Percentiles rank a stretch among this genome's conserved stretches.
Conservation (phyloP, 1,140 invertebrate genomes). For the Drosophila neocordata region DNA sequence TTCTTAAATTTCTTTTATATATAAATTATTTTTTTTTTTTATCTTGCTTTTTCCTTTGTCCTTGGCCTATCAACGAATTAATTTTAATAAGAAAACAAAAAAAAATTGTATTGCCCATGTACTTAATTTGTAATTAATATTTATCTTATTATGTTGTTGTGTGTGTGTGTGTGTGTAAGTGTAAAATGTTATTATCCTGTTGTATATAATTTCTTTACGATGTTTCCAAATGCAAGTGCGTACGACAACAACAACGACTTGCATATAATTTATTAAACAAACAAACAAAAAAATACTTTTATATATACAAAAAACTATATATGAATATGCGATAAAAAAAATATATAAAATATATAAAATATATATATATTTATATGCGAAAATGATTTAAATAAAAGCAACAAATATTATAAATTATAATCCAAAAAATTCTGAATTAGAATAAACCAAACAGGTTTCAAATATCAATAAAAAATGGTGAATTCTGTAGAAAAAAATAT, state of each 20-base stretch:
- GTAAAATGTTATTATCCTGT: slow-evolving; percentile 44
- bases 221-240: slow-evolving; percentile 55
- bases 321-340: slow-evolving; percentile 17
- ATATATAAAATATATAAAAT: slow-evolving; percentile 13
- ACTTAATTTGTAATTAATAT: slow-evolving; percentile 54
- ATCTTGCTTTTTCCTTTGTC: background rate
- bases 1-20: background rate
- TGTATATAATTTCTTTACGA: slow-evolving; percentile 65
- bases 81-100: slow-evolving; percentile 37
- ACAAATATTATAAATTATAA: background rate
- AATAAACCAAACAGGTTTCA: too few relatives aligned
- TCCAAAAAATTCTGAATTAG: too few relatives aligned
- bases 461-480: too few relatives aligned
- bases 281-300: slow-evolving; percentile 16
- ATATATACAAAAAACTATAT: slow-evolving; percentile 32
- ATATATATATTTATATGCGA: slow-evolving; percentile 52
- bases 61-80: slow-evolving; percentile 64
- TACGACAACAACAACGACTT: slow-evolving; percentile 31
- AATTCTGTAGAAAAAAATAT: too few relatives aligned
- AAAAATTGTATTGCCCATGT: slow-evolving; percentile 34
- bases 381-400: slow-evolving; percentile 63
- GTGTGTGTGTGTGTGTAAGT: slow-evolving; percentile 17
- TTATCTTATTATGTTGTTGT: slow-evolving; percentile 11
- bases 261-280: slow-evolving; percentile 72
- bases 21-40: background rate